A percentile compares a stretch with the other conserved stretches of the same genome.
Conservation (phyloP, 2,888 invertebrate genomes). For the Euplexia lucipara region DNA sequence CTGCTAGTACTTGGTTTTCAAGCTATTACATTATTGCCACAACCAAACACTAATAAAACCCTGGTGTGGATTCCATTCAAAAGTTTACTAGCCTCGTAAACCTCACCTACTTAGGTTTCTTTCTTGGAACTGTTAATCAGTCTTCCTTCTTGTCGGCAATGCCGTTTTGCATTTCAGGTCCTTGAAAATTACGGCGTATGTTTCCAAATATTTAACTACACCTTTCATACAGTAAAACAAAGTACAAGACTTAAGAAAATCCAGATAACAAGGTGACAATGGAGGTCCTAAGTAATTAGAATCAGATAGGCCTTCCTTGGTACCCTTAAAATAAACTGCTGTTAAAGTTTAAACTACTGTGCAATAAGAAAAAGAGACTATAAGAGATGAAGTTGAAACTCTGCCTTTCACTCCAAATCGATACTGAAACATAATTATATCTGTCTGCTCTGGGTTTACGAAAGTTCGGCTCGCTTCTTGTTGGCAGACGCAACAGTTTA, state of each 20-base stretch:
- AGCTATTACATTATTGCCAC: conserved; percentile 39
- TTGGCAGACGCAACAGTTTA: conserved; percentile 4
- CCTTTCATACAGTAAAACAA: background rate
- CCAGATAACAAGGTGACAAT: background rate
- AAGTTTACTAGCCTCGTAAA: conserved; percentile 51
- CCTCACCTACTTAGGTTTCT: conserved; percentile 36
- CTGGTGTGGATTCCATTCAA: conserved; percentile 41
- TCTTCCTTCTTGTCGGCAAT: conserved; percentile 31
- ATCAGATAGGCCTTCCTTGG: background rate
- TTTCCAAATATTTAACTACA: background rate
- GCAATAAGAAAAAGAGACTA: too few relatives aligned
- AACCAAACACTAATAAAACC: conserved; percentile 56
- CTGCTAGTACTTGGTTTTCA: conserved; percentile 25
- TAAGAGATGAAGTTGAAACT: background rate
- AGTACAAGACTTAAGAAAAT: background rate
- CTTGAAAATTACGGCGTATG: background rate
- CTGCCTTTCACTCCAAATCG: background rate
- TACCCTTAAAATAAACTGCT: background rate
- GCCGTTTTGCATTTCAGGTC: conserved; percentile 20
- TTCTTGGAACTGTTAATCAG: conserved; percentile 44
- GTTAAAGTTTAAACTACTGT: background rate
- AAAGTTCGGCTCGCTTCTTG: background rate
- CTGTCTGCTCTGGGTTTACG: background rate
- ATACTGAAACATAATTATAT: background rate
- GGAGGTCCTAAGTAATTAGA: background rate